These are phyloP conservation scores for Rhynchotus rufescens DNA, from an alignment of 2,797 vertebrate genomes.

Conservation along the genomic window DNA sequence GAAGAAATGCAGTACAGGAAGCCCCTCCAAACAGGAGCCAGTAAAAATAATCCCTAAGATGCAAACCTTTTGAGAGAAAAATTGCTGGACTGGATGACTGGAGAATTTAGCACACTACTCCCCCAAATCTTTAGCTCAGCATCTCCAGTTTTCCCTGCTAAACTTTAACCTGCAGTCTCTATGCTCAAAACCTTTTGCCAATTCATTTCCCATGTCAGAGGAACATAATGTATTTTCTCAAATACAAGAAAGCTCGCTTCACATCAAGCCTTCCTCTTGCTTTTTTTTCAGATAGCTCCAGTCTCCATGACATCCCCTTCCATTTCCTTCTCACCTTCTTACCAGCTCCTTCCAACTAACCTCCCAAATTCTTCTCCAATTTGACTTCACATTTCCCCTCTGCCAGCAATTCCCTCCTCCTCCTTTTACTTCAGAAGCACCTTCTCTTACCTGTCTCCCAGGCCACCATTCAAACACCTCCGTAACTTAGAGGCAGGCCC, in stretches of 20 bases:
- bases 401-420: neutral
- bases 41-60: neutral
- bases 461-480: neutral
- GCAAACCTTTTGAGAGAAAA: rapidly evolving
- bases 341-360: neutral
- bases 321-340: neutral
- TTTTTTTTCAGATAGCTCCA: neutral
- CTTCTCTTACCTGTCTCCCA: neutral
- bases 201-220: neutral
- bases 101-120: neutral
- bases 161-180: neutral
- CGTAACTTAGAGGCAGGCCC: neutral
- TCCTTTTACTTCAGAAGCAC: neutral
- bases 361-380: neutral
- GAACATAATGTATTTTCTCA: neutral
- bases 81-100: neutral
- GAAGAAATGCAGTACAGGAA: neutral
- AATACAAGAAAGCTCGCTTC: neutral
- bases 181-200: neutral
- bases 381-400: neutral
- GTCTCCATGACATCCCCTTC: neutral
- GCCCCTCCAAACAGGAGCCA: neutral
- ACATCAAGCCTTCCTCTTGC: neutral
- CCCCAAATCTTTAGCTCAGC: neutral
- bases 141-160: neutral